Base-by-base conservation (phyloP, 2,888 invertebrate species). In the Poecilobothrus nobilitatus region DNA sequence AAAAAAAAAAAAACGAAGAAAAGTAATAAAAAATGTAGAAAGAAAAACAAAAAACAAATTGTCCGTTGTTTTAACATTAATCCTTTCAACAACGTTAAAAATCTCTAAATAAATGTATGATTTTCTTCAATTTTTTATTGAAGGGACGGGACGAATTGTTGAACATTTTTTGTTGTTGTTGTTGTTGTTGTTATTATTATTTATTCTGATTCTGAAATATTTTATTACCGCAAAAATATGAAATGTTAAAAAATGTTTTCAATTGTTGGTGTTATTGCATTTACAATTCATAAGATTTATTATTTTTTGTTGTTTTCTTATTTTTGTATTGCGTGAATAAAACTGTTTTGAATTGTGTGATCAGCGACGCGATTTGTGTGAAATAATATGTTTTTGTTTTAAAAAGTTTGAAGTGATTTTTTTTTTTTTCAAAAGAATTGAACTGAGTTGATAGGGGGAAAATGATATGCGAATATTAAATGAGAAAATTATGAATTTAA, bases 171-270 rank as follows among this genome's bases (percentile, higher is more conserved):
- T 37, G 12, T 37, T 37, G 12, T 37, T 37, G 37, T 9, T 44
- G 3, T 44, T 6, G 3, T 44, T 44, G 6, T 44, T 6, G 8
- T 44, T 44, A 15, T 44, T 44, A n/a, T n/a, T 41, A 12, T 41
- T 15, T 41, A 6, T 53, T 53, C 5, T 15, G 53, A 18, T 53
- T 53, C 15, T 53, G 53, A 53, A 15, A 53, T 53, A 53, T 53
- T 53, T 53, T 53, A 53, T 53, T 53, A 53, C 53, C 53, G 53
- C n/a, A 53, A 53, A 53, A 53, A 53, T 53, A 53, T 53, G 53
- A 53, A 53, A 53, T 53, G 18, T 53, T 53, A 18, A 53, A 53
- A 53, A 53, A 53, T 53, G 53, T 53, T 53, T 53, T 53, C 15
- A 53, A 27, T 41, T 41, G 41, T 41, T 41, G 9, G 5, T 41